phyloP scores from a whole-genome alignment of 2,113 vertebrate species.

The Toxotes chatareus region DNA sequence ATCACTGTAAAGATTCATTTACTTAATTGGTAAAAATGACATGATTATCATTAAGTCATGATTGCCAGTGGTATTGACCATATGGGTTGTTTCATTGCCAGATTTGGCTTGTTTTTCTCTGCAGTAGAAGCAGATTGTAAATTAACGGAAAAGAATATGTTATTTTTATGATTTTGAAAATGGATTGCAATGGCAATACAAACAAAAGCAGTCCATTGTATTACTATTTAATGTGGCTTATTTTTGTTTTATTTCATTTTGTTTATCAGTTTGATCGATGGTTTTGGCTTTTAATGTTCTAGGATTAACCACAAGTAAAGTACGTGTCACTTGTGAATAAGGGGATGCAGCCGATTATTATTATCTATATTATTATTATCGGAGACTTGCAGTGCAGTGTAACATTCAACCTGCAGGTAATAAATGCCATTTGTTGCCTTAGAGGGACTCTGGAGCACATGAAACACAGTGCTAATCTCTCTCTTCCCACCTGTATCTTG shows the following conservation, averaged over 20 bases:
- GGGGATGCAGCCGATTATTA: not conserved
- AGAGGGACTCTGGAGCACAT: slow-evolving; percentile 9
- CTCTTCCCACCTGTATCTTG: slow-evolving; percentile 23
- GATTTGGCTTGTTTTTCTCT: slow-evolving; percentile 35
- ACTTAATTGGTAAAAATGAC: not conserved
- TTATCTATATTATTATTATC: not conserved
- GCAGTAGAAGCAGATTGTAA: slow-evolving; percentile 28
- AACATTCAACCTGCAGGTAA: slow-evolving; percentile 20
- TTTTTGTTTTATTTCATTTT: not conserved
- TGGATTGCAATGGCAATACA: not conserved
- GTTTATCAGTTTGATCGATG: slow-evolving; percentile 1
- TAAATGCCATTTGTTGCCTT: not conserved
- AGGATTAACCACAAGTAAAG: not conserved
- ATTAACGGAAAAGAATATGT: slow-evolving; percentile 7
- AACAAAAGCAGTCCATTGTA: not conserved
- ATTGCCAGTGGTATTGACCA: slow-evolving; percentile 39
- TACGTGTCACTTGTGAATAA: not conserved
- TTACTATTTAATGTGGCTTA: not conserved
- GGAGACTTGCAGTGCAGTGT: slow-evolving; percentile 8
- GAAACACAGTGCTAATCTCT: slow-evolving; percentile 14
- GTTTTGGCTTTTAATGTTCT: not conserved
- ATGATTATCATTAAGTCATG: slow-evolving; percentile 23
- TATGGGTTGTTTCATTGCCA: slow-evolving; percentile 43
- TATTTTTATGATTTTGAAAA: slow-evolving; percentile 31
- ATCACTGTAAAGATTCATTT: not conserved